Base-by-base conservation (phyloP, 2,888 invertebrate genomes). In the Drosophila meridiana region DNA sequence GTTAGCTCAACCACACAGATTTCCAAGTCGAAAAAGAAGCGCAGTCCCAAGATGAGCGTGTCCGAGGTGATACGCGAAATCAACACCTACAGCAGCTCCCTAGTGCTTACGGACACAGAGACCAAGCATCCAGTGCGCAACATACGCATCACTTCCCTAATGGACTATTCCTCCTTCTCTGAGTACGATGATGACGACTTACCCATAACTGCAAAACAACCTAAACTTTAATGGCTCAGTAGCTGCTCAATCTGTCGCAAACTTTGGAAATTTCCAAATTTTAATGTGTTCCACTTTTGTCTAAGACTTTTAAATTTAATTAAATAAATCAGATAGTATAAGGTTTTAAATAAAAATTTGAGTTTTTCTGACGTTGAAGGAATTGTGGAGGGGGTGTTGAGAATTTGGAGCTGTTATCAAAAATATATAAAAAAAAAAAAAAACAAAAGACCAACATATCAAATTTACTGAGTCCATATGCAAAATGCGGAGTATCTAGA, bases 191-290 rank as follows among this genome's bases (percentile, higher is more conserved):
- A 61, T 4, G 36, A 47, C 2, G 36, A 38, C 0, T 30, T 30
- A 0, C 26, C n/a, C 3, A 14, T n/a, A 32, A 34, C 32, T 34
- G 11, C 32, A 34, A 34, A 11, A 32, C 2, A n/a, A 13, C 11
- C 13, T 5, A 20, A 11, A 43, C 5, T 4, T 2, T 56, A 68
- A 53, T 26, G 13, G 13, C 20, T 50, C 36, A 5, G 1, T 2
- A 36, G 13, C 61, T 48, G 43, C 69, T 69, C 61, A 30, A 60
- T 43, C 69, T 69, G 43, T 28, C 42, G 2, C 13, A 47, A 36
- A 7, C 1, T 11, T 40, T 32, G 30, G 13, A 30, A 47, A 43
- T 5, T 26, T 32, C 26, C 1, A 50, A 58, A 70, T 70, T 70
- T 61, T 32, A 50, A 32, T 50, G 32, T 50, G 32, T 50, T 50